Conservation (phyloP, 2,113 vertebrate genomes). For the Rhagologus leucostigma region DNA sequence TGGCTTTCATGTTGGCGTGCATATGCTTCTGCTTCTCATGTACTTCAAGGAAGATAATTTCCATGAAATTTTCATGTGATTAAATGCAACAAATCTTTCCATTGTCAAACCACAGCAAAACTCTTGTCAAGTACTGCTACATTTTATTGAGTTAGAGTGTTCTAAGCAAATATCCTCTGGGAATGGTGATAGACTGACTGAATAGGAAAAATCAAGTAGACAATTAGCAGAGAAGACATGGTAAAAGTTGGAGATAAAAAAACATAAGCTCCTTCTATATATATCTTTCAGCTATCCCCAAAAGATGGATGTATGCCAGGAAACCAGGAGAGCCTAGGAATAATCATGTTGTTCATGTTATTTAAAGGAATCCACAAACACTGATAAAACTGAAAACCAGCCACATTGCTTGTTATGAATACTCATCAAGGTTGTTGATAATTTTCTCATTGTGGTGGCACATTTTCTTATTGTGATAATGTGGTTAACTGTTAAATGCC, state of each 20-base stretch:
- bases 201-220: background rate
- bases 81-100: background rate
- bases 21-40: background rate
- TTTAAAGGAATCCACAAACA: background rate
- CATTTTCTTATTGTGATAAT: background rate
- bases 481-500: background rate
- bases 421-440: background rate
- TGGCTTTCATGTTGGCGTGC: background rate
- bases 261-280: background rate
- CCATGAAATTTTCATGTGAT: background rate
- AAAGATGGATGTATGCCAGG: background rate
- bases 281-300: background rate
- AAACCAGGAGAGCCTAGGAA: background rate
- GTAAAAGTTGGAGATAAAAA: background rate
- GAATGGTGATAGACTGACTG: background rate
- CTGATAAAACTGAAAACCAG: background rate
- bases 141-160: background rate
- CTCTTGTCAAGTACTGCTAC: background rate
- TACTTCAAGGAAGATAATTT: background rate
- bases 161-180: background rate
- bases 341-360: background rate
- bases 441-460: background rate
- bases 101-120: background rate
- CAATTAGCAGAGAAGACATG: background rate
- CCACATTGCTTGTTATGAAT: background rate